Evolutionary conservation across 2,797 vertebrate genomes (phyloP).

Genomic region (Scarus forsteni): DNA sequence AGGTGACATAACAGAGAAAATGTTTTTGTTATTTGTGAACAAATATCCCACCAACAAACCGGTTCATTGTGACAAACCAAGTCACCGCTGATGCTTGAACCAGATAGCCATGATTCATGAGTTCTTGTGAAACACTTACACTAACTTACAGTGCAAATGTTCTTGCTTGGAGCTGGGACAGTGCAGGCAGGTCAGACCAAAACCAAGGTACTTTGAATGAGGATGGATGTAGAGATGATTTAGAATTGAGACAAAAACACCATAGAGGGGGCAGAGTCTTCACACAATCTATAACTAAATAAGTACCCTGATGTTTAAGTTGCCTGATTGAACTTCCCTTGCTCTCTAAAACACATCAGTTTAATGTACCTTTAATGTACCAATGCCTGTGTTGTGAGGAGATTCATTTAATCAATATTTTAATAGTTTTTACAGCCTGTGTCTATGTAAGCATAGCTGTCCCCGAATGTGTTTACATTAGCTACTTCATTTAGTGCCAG

Average conservation of each 20-base stretch:
- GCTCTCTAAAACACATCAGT: neutral
- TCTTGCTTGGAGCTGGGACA: neutral
- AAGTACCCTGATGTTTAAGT: neutral
- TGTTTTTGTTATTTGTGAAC: neutral
- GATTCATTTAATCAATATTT: neutral
- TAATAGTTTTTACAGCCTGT: neutral
- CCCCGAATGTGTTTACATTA: neutral
- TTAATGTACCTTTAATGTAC: neutral
- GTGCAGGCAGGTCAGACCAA: neutral
- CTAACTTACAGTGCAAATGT: neutral
- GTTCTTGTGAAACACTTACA: neutral
- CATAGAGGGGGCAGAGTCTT: neutral
- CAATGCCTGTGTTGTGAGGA: too few relatives aligned
- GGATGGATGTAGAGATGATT: neutral
- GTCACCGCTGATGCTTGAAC: conserved; percentile 1
- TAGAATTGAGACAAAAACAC: neutral
- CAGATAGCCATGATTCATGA: neutral
- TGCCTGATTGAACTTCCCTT: neutral
- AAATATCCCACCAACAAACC: neutral
- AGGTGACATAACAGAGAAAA: neutral
- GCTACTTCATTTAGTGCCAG: neutral
- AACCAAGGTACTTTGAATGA: neutral
- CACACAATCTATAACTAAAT: too few relatives aligned
- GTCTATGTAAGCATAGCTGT: neutral
- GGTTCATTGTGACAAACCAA: neutral